Evolutionary conservation across 2,797 vertebrate species (phyloP).

Genomic region (Microcaecilia unicolor): DNA sequence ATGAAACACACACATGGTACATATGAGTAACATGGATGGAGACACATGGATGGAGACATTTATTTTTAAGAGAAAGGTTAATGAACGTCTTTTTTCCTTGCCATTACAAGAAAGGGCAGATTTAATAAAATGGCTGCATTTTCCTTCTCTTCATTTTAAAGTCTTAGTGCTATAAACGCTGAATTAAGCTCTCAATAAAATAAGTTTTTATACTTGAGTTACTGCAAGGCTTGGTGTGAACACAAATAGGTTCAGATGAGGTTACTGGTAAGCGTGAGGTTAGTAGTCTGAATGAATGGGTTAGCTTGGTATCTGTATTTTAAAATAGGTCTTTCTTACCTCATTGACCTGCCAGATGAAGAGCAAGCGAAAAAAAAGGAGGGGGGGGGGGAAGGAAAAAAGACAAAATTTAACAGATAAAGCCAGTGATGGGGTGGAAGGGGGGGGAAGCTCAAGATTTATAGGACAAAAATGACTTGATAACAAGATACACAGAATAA

Average conservation of each 20-base stretch:
- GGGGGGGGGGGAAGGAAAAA: constrained; percentile 51
- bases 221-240: too few relatives aligned
- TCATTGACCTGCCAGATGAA: constrained; percentile 90
- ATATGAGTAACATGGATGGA: too few relatives aligned
- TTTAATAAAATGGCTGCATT: constrained; percentile 19
- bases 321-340: constrained; percentile 77
- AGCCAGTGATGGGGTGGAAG: constrained; percentile 36
- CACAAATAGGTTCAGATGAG: too few relatives aligned
- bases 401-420: constrained; percentile 65
- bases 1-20: too few relatives aligned
- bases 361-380: constrained; percentile 67
- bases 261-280: constrained; percentile 43
- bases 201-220: background rate
- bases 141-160: constrained; percentile 20
- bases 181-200: constrained; percentile 27
- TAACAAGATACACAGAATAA: too few relatives aligned
- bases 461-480: background rate
- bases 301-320: constrained; percentile 48
- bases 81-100: too few relatives aligned
- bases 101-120: too few relatives aligned
- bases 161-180: constrained; percentile 15
- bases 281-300: constrained; percentile 59
- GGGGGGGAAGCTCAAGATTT: background rate
- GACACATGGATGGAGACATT: too few relatives aligned
- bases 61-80: too few relatives aligned